Conservation (phyloP, 1,140 invertebrate species). For the Pogonomyrmex barbatus region DNA sequence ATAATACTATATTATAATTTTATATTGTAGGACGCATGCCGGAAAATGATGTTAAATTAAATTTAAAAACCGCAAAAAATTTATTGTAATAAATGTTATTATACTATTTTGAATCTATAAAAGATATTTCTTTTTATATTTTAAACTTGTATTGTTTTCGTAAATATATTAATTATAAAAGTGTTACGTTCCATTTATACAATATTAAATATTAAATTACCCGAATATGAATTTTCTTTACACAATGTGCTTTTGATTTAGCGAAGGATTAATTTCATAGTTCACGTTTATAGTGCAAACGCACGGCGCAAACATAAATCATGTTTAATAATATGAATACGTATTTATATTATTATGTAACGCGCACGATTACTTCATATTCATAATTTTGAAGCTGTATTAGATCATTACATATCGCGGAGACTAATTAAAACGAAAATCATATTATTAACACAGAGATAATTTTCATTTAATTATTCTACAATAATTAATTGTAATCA, state of each 20-base stretch:
- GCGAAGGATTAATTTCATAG: constrained; percentile 30
- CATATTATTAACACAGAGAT: constrained; percentile 28
- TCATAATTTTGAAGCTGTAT: constrained; percentile 29
- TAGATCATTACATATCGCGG: constrained; percentile 4
- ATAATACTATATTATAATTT: constrained; percentile 3
- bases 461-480: constrained; percentile 21
- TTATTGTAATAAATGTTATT: neutral
- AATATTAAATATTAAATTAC: constrained; percentile 15
- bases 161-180: constrained; percentile 9
- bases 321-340: constrained; percentile 43
- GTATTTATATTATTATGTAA: constrained; percentile 38
- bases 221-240: neutral
- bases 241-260: constrained; percentile 39
- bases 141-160: constrained; percentile 2
- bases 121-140: neutral
- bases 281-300: neutral
- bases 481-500: constrained; percentile 28
- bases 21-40: neutral
- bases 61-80: neutral
- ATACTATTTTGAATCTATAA: neutral
- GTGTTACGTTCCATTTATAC: neutral
- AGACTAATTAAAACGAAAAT: constrained; percentile 24
- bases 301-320: constrained; percentile 1
- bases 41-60: neutral
- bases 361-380: constrained; percentile 36